Base-by-base conservation (phyloP, 2,113 vertebrate species). In the Leucosticte australis region DNA sequence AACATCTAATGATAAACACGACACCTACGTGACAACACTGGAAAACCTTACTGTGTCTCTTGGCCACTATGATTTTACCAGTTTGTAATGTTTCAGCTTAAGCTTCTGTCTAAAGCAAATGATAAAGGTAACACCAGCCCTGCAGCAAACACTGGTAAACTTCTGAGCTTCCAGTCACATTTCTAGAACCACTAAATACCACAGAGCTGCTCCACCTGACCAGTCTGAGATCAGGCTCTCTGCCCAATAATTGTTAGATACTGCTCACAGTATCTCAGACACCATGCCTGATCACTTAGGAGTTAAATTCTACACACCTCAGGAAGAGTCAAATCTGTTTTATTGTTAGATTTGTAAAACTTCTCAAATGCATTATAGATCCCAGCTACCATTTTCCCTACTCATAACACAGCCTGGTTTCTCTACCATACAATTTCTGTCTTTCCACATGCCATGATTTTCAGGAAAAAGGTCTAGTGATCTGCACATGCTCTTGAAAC, bases 41-140 rank as follows among this genome's bases (percentile, higher is more conserved):
- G 41, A 85, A 87, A 88, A 77, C 13, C 6, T 1, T 28, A 46
- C 55, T 35, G 15, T 18, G 37, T 60, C 68, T 63, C 64, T 39
- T 70, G 60, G 47, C 44, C 82, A 89, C 56, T 41, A 35, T 53
- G 16, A 88, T 68, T 89, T 78, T 64, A 71, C 55, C 47, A 67
- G 21, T 52, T 71, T 71, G 41, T n/a, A 69, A 49, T 24, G 47
- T 47, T 86, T 74, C 33, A 67, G 44, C 35, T 59, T 30, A 83
- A 85, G 70, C 11, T 77, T 63, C 46, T 74, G 30, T 27, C 50
- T 74, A 63, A 91, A 91, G 55, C 47, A 90, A 91, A 65, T 31
- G 9, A 83, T 30, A 71, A 89, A 90, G 49, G 46, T 28, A 78
- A 83, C 39, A 24, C 15, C 24, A 53, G 14, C 50, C 39, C 62